Evolutionary conservation across 2,113 vertebrate genomes (phyloP).

Genomic region (Pachypanchax playfairii): DNA sequence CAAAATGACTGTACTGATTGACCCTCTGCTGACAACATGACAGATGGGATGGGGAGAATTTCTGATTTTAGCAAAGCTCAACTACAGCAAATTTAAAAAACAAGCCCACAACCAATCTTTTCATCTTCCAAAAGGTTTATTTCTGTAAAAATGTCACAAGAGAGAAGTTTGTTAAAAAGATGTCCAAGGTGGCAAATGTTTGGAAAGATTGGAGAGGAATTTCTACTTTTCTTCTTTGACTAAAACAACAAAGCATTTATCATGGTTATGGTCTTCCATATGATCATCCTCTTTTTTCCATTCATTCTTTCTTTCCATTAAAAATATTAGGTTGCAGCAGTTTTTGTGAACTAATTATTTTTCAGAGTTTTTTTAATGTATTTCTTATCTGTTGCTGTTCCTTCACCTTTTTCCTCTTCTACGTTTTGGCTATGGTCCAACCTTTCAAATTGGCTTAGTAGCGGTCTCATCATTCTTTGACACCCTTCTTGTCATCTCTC

Average conservation of each 20-base stretch:
- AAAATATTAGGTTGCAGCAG: too few relatives aligned
- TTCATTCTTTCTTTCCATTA: slow-evolving; percentile 23
- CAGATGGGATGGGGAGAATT: slow-evolving; percentile 65
- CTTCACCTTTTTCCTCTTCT: slow-evolving; percentile 20
- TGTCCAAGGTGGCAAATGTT: slow-evolving; percentile 29
- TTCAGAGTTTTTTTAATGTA: not conserved
- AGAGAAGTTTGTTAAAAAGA: slow-evolving; percentile 51
- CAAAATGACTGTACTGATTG: slow-evolving; percentile 32
- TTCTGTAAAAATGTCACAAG: slow-evolving; percentile 49
- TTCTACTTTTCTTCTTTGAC: slow-evolving; percentile 31
- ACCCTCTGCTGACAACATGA: slow-evolving; percentile 67
- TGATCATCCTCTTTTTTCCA: slow-evolving; percentile 1
- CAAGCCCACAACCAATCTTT: slow-evolving; percentile 46
- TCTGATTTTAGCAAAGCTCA: slow-evolving; percentile 50
- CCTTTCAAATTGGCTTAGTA: slow-evolving; percentile 75
- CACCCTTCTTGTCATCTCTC: slow-evolving; percentile 70
- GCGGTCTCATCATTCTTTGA: slow-evolving; percentile 75
- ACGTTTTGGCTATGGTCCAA: slow-evolving; percentile 67
- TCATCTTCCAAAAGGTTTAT: slow-evolving; percentile 36
- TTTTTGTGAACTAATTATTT: too few relatives aligned
- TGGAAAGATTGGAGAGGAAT: slow-evolving; percentile 15
- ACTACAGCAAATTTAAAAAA: slow-evolving; percentile 37
- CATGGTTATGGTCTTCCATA: slow-evolving; percentile 8
- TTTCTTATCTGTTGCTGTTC: not conserved
- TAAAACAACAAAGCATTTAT: slow-evolving; percentile 21